Evolutionary conservation across 2,888 invertebrate species (phyloP).

Genomic region (Xiphydria camelus): DNA sequence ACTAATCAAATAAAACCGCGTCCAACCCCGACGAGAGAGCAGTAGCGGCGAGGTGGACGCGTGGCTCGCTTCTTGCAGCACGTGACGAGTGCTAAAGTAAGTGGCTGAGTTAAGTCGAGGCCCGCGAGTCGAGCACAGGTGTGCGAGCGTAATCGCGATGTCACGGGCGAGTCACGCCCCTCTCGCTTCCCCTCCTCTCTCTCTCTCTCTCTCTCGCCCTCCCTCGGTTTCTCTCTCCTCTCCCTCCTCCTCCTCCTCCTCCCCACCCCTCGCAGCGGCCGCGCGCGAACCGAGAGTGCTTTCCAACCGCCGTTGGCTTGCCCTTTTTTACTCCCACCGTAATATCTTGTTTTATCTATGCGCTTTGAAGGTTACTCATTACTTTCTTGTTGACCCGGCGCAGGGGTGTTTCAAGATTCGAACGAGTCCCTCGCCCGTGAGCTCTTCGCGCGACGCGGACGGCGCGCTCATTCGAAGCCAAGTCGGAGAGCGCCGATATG

Average conservation of each 20-base stretch:
- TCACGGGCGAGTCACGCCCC: conserved; percentile 52
- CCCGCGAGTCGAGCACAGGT: conserved; percentile 42
- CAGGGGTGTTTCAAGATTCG: no score
- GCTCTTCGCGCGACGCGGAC: no score
- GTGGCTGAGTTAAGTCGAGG: conserved; percentile 42
- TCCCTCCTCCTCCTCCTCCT: conserved; percentile 10
- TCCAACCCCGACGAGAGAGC: conserved; percentile 18
- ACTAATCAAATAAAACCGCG: conserved; percentile 31
- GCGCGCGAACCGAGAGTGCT: conserved; percentile 12
- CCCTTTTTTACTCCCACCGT: conserved; percentile 25
- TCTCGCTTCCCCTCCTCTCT: conserved; percentile 18
- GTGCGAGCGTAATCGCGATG: conserved; percentile 55
- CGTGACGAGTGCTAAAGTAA: conserved; percentile 53
- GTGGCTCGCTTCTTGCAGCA: conserved; percentile 41
- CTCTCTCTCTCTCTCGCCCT: conserved; percentile 8
- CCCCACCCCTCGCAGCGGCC: conserved; percentile 4
- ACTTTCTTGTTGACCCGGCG: conserved; percentile 27
- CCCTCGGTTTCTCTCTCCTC: conserved; percentile 14
- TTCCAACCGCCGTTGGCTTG: conserved; percentile 17
- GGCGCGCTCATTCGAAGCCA: no score
- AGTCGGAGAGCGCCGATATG: no score
- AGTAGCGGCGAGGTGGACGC: conserved; percentile 28
- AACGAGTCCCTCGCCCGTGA: no score
- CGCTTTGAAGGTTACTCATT: conserved; percentile 27
- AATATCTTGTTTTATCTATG: conserved; percentile 35